A percentile compares a stretch with the other conserved stretches of the same genome.
Evolutionary conservation across 1,140 invertebrate species (phyloP).

Genomic region (Anthonomus grandis): DNA sequence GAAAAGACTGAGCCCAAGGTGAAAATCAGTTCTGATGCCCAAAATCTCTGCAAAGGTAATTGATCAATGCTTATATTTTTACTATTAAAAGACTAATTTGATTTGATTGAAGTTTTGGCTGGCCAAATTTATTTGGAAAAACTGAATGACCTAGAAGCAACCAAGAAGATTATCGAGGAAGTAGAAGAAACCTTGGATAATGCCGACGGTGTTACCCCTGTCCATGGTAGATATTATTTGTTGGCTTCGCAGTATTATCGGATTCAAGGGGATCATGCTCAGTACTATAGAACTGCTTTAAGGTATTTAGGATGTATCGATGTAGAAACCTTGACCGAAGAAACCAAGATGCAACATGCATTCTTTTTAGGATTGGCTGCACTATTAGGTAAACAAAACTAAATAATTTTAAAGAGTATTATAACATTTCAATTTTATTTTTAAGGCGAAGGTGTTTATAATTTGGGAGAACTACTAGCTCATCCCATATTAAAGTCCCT

Average conservation of each 20-base stretch:
- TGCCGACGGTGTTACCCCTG: slow-evolving; percentile 86
- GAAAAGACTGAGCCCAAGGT: slow-evolving; percentile 86
- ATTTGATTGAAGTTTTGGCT: slow-evolving; percentile 65
- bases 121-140: slow-evolving; percentile 83
- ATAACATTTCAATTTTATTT: not conserved
- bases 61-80: too few relatives aligned
- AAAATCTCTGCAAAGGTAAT: slow-evolving; percentile 69
- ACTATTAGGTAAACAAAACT: slow-evolving; percentile 59
- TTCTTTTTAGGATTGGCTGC: slow-evolving; percentile 92
- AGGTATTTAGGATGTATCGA: slow-evolving; percentile 93
- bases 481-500: slow-evolving; percentile 91
- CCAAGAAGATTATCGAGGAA: slow-evolving; percentile 89
- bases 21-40: slow-evolving; percentile 81
- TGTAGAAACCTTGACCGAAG: slow-evolving; percentile 61
- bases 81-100: too few relatives aligned
- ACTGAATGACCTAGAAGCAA: slow-evolving; percentile 74
- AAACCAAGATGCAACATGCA: slow-evolving; percentile 77
- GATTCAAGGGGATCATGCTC: slow-evolving; percentile 81
- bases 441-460: slow-evolving; percentile 90
- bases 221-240: slow-evolving; percentile 93
- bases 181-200: slow-evolving; percentile 83
- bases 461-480: slow-evolving; percentile 93
- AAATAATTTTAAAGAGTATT: too few relatives aligned
- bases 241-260: slow-evolving; percentile 85
- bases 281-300: slow-evolving; percentile 93